These are phyloP conservation scores for Aspiorhynchus laticeps DNA, from an alignment of 2,113 vertebrate genomes.

Conservation along the genomic window DNA sequence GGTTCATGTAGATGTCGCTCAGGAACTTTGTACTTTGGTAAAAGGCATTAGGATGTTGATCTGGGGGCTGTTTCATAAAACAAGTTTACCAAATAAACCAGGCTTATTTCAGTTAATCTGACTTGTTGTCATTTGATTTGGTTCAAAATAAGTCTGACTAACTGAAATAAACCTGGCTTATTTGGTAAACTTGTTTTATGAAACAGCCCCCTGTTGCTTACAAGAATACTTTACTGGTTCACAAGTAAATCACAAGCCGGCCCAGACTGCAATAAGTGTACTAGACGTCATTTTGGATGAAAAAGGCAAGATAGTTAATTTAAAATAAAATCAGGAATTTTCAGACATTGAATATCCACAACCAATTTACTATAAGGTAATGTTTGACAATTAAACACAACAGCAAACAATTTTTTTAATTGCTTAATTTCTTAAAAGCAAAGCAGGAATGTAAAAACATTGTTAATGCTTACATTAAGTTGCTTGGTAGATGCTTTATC, in stretches of 20 bases:
- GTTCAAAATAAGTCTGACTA: too few relatives aligned
- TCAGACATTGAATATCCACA: not conserved
- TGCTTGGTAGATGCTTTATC: not conserved
- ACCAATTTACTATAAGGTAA: constrained; percentile 22
- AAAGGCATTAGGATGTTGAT: not conserved
- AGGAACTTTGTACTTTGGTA: not conserved
- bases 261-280: not conserved
- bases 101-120: too few relatives aligned
- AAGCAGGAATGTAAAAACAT: not conserved
- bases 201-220: not conserved
- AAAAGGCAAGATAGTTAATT: not conserved
- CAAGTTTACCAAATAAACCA: too few relatives aligned
- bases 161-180: too few relatives aligned
- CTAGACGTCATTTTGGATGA: not conserved
- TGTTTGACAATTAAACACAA: constrained; percentile 26
- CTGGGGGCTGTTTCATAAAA: not conserved
- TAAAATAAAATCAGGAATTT: not conserved
- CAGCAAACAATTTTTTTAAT: not conserved
- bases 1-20: not conserved
- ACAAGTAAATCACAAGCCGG: not conserved
- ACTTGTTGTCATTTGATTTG: too few relatives aligned
- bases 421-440: not conserved
- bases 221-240: not conserved
- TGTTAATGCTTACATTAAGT: not conserved
- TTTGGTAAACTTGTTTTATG: too few relatives aligned